phyloP scores from a whole-genome alignment of 2,113 vertebrate species.

The Vombatus ursinus region DNA sequence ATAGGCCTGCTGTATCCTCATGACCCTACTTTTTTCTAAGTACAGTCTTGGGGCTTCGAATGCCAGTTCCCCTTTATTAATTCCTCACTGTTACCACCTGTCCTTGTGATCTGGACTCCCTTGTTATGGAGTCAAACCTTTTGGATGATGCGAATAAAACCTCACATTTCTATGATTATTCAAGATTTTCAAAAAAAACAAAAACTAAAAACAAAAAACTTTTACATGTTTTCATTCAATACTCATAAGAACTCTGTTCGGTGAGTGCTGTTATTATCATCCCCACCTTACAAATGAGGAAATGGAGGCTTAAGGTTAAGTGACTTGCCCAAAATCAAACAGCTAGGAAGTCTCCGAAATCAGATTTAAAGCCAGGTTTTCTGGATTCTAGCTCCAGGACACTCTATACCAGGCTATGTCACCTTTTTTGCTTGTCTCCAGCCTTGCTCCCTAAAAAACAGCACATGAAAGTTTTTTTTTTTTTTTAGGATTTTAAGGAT shows the following conservation, averaged over 20 bases:
- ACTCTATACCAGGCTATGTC: not conserved
- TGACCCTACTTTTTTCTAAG: not conserved
- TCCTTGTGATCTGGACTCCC: not conserved
- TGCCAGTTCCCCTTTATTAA: not conserved
- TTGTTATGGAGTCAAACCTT: not conserved
- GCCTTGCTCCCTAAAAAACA: not conserved
- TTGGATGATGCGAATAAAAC: not conserved
- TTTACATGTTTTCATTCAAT: not conserved
- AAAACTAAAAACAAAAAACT: no score
- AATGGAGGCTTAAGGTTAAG: not conserved
- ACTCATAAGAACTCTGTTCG: not conserved
- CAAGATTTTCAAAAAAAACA: not conserved
- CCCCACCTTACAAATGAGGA: not conserved
- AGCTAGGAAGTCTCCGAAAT: not conserved
- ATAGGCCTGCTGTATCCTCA: not conserved
- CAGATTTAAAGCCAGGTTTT: not conserved
- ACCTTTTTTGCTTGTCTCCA: not conserved
- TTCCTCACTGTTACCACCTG: not conserved
- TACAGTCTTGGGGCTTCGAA: not conserved
- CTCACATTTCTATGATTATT: not conserved
- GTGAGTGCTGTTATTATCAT: not conserved
- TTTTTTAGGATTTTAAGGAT: not conserved
- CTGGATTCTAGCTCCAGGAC: not conserved
- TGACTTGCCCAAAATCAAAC: not conserved
- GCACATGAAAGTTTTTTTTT: not conserved